Evolutionary conservation across 2,888 invertebrate species (phyloP), one percentile per base, ranked within the genome.

Genomic region (Palloptera scutellata): DNA sequence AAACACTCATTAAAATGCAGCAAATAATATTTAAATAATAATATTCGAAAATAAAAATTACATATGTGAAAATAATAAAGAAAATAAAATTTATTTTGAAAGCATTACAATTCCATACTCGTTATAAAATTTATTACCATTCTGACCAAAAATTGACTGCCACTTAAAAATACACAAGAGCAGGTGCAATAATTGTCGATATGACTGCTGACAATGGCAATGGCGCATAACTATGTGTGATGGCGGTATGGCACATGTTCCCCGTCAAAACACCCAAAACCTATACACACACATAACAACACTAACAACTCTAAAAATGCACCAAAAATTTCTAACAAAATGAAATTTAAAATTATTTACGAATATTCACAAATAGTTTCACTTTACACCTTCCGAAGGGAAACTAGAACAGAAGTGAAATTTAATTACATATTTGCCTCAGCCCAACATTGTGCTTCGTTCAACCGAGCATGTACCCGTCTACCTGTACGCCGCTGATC

Each of bases 401-500:
- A 78, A 81, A 81, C 78, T 81, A 81, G 81, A 81, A 81, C 81
- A 80, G 75, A 80, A 81, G 81, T 81, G 81, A 81, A 81, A 81
- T 77, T 81, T 78, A 30, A 55, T n/a, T 66, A 30, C 45, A 48
- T 52, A 11, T 13, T 52, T 55, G 53, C 13, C 54, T 12, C 13
- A 2, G 17, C n/a, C n/a, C n/a, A n/a, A 15, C 51, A 6, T 30
- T 6, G 30, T 30, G 30, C 30, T 30, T 30, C 30, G 30, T 30
- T 30, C 30, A 6, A 30, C 30, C 30, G 30, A 30, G 3, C 30
- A 30, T 30, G 30, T 6, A 6, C 30, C 30, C 30, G 30, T 30
- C 30, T 30, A 30, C 30, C 30, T 30, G 2, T 30, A 2, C 30
- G 6, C 6, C 30, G 2, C 30, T 30, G 2, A 4, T 30, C 6